Base-by-base conservation (phyloP, 1,140 invertebrate genomes). In the Temnothorax nylanderi region DNA sequence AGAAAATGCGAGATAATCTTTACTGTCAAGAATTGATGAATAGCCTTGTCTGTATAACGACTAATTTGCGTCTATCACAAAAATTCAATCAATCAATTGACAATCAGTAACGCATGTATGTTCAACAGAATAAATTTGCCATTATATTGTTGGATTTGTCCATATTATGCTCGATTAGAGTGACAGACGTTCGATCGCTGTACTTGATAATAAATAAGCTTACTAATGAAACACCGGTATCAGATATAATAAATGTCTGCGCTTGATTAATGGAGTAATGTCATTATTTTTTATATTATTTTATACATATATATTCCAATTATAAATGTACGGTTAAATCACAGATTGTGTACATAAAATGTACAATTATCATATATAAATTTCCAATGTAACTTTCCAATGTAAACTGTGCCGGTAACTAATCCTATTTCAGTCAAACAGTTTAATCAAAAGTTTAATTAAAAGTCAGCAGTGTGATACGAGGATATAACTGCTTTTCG, bases 371-470 rank as follows among this genome's bases (percentile, higher is more conserved):
- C 37, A 41, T 41, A 41, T 41, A 41, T 37, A 37, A 65, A 65
- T 34, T 26, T 26, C 1, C 26, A 26, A 26, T 26, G 26, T 0
- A 26, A 34, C 21, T 58, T 34, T 44, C 44, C 7, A 21, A 13
- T 41, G 67, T 44, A 74, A 72, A 16, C 37, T 18, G 8, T 60
- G 8, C 54, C 6, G 10, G 11, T 74, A 72, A 81, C 41, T 18
- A n/a, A 67, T 54, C 21, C 56, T 7, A 18, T 13, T 74, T 47
- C 7, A 47, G n/a, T 58, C 37, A 74, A 80, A 47, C 13, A 34
- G 8, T 58, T 74, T 26, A 34, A 74, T 82, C 18, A 72, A 81
- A 69, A 72, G 32, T 47, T 82, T 72, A 82, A 72, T 82, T 58
- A 82, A 82, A 82, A 82, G 69, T 60, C 41, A 54, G 26, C n/a